phyloP scores from a whole-genome alignment of 2,888 invertebrate genomes.

The Xestia c-nigrum region DNA sequence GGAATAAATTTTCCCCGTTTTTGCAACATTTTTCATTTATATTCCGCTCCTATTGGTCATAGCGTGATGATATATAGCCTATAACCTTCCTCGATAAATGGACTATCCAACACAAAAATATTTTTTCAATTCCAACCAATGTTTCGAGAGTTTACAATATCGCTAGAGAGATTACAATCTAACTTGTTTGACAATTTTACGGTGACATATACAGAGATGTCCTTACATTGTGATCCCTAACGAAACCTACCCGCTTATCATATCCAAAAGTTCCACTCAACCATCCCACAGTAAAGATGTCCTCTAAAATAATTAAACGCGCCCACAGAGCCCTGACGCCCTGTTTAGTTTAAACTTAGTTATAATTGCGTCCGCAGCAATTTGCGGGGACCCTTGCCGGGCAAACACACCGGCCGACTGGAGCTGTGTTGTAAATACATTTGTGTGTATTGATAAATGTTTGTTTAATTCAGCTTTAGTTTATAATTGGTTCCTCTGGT shows the following conservation, averaged over 20 bases:
- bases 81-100: no score
- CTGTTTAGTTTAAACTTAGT: slow-evolving; percentile 45
- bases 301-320: slow-evolving; percentile 35
- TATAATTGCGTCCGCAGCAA: slow-evolving; percentile 43
- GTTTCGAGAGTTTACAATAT: no score
- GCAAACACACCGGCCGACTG: neutral
- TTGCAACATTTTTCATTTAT: no score
- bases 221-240: neutral
- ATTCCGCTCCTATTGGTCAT: no score
- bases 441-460: slow-evolving; percentile 9
- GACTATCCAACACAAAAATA: no score
- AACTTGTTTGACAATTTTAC: no score
- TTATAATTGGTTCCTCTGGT: neutral
- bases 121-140: no score
- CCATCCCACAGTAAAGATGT: neutral
- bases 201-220: no score
- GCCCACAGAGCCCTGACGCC: neutral
- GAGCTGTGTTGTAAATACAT: slow-evolving; percentile 16
- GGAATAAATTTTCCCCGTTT: no score
- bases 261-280: slow-evolving; percentile 2
- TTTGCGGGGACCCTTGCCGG: slow-evolving; percentile 23
- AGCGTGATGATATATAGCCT: no score
- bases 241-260: slow-evolving; percentile 3
- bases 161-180: no score
- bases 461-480: slow-evolving; percentile 5